Evolutionary conservation across 2,888 invertebrate genomes (phyloP).

Genomic region (Campoplex nolae): DNA sequence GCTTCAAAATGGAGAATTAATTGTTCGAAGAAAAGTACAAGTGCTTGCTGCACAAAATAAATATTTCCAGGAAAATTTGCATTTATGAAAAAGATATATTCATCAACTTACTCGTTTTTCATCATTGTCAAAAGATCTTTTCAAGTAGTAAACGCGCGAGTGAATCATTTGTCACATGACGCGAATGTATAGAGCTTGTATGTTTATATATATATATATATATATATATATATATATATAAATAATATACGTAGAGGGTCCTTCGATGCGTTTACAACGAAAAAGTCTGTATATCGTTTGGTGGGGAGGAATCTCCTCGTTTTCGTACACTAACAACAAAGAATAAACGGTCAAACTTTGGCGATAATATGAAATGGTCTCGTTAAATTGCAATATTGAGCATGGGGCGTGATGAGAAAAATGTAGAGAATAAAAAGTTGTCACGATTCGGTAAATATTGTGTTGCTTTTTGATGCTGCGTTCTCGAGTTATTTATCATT

Average conservation of each 20-base stretch:
- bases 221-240: no score
- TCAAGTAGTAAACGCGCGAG: conserved; percentile 48
- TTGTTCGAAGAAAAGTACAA: not conserved
- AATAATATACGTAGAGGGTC: conserved; percentile 34
- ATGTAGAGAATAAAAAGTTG: conserved; percentile 79
- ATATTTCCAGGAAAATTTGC: not conserved
- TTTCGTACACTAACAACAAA: conserved; percentile 51
- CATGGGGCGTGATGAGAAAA: conserved; percentile 79
- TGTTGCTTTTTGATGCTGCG: conserved; percentile 63
- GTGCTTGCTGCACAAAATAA: not conserved
- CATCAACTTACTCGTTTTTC: not conserved
- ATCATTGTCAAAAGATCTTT: conserved; percentile 13
- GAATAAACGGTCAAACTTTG: conserved; percentile 29
- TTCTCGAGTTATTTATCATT: conserved; percentile 74
- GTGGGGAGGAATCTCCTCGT: conserved; percentile 42
- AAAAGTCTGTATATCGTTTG: conserved; percentile 21
- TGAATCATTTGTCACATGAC: conserved; percentile 68
- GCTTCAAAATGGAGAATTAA: not conserved
- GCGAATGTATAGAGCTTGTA: conserved; percentile 20
- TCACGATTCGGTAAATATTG: conserved; percentile 78
- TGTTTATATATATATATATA: not conserved
- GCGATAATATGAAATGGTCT: conserved; percentile 64
- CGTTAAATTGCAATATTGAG: conserved; percentile 76
- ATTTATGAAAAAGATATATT: not conserved
- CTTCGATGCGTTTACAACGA: conserved; percentile 48